These are phyloP conservation scores for Calameuta idolon DNA, from an alignment of 2,888 invertebrate species.

Conservation along the genomic window DNA sequence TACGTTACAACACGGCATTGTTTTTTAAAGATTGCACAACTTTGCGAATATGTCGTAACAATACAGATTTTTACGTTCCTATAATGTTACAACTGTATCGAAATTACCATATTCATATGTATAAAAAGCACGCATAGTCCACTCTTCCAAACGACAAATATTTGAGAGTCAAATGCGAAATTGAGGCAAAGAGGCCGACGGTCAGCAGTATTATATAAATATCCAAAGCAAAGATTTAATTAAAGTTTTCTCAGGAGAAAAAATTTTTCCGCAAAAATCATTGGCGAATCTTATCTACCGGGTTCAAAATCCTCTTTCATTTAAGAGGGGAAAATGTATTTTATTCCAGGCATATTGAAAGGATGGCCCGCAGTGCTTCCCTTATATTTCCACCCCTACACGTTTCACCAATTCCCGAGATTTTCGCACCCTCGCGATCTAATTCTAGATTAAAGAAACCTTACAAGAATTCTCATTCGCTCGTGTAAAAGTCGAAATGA, in stretches of 20 bases:
- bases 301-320: not conserved
- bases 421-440: conserved; percentile 34
- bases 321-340: not conserved
- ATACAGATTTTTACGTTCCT: not conserved
- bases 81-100: conserved; percentile 1
- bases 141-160: conserved; percentile 35
- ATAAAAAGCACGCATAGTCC: conserved; percentile 19
- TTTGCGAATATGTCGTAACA: not conserved
- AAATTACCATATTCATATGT: conserved; percentile 57
- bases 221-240: conserved; percentile 39
- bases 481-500: conserved; percentile 41
- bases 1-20: not conserved
- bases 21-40: not conserved
- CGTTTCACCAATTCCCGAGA: conserved; percentile 1
- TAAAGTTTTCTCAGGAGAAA: conserved; percentile 24
- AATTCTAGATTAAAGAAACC: conserved; percentile 63
- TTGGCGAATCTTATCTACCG: not conserved
- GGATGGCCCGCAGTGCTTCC: not conserved
- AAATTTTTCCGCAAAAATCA: conserved; percentile 6
- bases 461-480: conserved; percentile 50
- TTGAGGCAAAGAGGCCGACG: not conserved
- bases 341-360: not conserved
- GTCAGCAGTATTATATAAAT: conserved; percentile 38
- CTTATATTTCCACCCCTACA: not conserved
- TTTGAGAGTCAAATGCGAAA: conserved; percentile 47